These are phyloP conservation scores for Chelonus formosanus DNA, from an alignment of 2,888 invertebrate species.

Conservation along the genomic window DNA sequence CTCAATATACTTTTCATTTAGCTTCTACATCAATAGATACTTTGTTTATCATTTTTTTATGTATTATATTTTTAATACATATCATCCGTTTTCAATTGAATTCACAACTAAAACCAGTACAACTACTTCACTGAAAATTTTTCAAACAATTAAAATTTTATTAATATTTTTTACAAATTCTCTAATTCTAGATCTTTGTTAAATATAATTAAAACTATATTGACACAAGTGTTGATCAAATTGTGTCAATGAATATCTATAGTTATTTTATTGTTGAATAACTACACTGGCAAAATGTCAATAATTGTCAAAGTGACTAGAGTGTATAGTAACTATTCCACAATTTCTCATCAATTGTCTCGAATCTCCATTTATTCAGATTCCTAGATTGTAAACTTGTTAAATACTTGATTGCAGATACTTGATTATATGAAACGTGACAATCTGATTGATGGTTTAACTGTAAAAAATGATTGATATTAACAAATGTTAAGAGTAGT, in stretches of 20 bases:
- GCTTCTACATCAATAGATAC: constrained; percentile 2
- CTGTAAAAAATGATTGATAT: background rate
- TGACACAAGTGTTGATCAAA: background rate
- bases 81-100: too few relatives aligned
- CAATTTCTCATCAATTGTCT: constrained; percentile 6
- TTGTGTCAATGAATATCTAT: background rate
- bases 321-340: background rate
- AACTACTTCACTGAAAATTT: too few relatives aligned
- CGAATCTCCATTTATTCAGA: background rate
- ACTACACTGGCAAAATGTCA: background rate
- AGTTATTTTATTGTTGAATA: background rate
- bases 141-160: too few relatives aligned
- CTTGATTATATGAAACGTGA: constrained; percentile 17
- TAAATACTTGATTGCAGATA: constrained; percentile 19
- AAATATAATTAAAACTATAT: too few relatives aligned
- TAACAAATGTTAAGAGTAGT: background rate
- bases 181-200: too few relatives aligned
- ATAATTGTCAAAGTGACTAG: constrained; percentile 15
- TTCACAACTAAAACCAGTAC: too few relatives aligned
- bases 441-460: constrained; percentile 30
- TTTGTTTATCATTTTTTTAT: too few relatives aligned
- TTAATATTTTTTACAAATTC: too few relatives aligned
- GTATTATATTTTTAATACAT: too few relatives aligned
- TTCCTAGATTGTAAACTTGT: background rate
- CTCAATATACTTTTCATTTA: constrained; percentile 2